Evolutionary conservation across 2,797 vertebrate genomes (phyloP).

Genomic region (Emys orbicularis): DNA sequence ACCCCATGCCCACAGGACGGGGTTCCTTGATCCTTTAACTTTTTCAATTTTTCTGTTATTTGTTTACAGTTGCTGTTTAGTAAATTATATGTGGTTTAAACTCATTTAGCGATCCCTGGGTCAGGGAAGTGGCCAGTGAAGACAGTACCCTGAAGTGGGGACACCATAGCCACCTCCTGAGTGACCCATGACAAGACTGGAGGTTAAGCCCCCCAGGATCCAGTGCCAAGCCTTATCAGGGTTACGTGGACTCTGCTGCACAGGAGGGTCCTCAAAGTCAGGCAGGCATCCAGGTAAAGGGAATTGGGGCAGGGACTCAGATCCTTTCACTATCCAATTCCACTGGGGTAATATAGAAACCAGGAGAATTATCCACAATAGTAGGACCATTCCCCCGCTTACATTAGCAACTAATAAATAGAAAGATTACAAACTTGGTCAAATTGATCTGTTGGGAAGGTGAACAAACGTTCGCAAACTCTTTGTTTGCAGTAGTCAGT

Average conservation of each 20-base stretch:
- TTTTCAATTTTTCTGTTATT: not conserved
- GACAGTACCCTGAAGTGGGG: too few species aligned
- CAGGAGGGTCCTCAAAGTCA: not conserved
- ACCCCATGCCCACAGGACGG: not conserved
- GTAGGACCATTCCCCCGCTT: not conserved
- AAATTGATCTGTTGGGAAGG: not conserved
- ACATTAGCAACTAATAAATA: not conserved
- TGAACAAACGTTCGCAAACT: not conserved
- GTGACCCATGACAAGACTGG: not conserved
- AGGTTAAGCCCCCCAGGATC: not conserved
- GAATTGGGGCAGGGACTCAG: not conserved
- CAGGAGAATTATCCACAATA: not conserved
- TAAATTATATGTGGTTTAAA: not conserved
- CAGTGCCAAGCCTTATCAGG: not conserved
- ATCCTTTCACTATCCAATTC: not conserved
- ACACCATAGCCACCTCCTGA: not conserved
- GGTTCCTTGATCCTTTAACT: not conserved
- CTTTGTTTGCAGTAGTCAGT: not conserved
- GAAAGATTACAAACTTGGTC: not conserved
- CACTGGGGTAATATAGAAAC: not conserved
- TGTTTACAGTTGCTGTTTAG: not conserved
- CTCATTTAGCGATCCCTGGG: not conserved
- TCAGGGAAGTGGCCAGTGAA: not conserved
- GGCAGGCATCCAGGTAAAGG: not conserved
- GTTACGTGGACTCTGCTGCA: not conserved